Percentiles rank a stretch among this genome's conserved stretches.
phyloP scores from a whole-genome alignment of 2,113 vertebrate species.

The Proterorhinus semilunaris region DNA sequence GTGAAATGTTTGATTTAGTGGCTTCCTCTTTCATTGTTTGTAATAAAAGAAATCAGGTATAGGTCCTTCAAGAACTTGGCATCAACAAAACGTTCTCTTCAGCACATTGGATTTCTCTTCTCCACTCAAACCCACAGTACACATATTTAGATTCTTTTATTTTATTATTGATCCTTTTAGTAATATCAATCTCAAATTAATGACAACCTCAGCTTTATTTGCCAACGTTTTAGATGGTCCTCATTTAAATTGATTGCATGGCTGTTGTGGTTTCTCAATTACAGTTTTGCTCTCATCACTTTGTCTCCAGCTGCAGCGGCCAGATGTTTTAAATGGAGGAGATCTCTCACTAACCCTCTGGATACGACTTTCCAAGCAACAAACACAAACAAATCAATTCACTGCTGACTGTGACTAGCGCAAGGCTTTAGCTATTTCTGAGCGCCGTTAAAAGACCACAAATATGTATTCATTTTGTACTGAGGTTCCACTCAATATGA shows the following conservation, averaged over 20 bases:
- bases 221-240: not conserved
- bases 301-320: not conserved
- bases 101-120: not conserved
- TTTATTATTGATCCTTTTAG: not conserved
- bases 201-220: not conserved
- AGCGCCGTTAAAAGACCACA: not conserved
- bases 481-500: not conserved
- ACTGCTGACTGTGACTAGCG: not conserved
- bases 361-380: constrained; percentile 8
- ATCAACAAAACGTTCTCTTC: no score
- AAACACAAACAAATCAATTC: not conserved
- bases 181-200: not conserved
- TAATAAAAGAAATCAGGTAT: no score
- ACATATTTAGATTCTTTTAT: not conserved
- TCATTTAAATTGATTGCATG: constrained; percentile 14
- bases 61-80: no score
- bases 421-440: not conserved
- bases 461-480: not conserved
- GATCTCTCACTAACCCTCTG: not conserved
- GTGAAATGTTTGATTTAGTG: no score
- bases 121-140: not conserved
- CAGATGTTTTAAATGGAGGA: not conserved
- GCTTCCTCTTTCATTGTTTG: no score
- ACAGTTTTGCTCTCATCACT: constrained; percentile 1
- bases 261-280: constrained; percentile 11